A percentile compares a stretch with the other conserved stretches of the same genome.
These are phyloP conservation scores for Chloropsis cyanopogon DNA, from an alignment of 2,113 vertebrate species.

Conservation along the genomic window DNA sequence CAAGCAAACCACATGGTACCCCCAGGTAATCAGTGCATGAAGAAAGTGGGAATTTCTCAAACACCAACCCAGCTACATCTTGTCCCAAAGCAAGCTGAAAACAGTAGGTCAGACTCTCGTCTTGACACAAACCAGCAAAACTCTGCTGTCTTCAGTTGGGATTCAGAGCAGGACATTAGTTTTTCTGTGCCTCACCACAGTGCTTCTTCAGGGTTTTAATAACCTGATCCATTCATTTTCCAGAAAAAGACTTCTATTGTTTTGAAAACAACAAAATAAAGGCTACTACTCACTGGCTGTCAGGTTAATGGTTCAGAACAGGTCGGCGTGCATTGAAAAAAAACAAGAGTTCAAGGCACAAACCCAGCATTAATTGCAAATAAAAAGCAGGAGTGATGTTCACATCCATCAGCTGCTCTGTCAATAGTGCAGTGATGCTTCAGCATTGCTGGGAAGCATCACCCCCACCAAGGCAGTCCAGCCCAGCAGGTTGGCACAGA, in stretches of 20 bases:
- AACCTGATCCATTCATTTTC: neutral
- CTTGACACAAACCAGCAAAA: neutral
- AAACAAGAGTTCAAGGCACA: neutral
- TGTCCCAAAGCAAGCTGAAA: neutral
- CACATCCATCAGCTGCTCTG: neutral
- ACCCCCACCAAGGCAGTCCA: neutral
- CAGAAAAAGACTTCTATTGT: neutral
- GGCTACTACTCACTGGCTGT: neutral
- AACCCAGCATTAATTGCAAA: neutral
- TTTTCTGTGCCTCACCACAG: neutral
- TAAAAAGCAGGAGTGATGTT: neutral
- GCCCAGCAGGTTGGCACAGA: neutral
- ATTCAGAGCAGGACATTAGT: neutral
- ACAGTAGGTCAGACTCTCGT: neutral
- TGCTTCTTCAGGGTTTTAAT: neutral
- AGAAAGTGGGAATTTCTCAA: neutral
- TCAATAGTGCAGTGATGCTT: neutral
- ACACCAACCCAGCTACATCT: neutral
- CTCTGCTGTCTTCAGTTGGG: neutral
- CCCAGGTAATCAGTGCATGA: neutral
- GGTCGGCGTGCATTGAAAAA: rapidly evolving
- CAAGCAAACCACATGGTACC: rapidly evolving
- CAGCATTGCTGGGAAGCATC: neutral
- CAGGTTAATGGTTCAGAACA: neutral
- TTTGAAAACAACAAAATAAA: neutral